Base-by-base conservation (phyloP, 2,113 vertebrate genomes). In the Hypocryptadius cinnamomeus region DNA sequence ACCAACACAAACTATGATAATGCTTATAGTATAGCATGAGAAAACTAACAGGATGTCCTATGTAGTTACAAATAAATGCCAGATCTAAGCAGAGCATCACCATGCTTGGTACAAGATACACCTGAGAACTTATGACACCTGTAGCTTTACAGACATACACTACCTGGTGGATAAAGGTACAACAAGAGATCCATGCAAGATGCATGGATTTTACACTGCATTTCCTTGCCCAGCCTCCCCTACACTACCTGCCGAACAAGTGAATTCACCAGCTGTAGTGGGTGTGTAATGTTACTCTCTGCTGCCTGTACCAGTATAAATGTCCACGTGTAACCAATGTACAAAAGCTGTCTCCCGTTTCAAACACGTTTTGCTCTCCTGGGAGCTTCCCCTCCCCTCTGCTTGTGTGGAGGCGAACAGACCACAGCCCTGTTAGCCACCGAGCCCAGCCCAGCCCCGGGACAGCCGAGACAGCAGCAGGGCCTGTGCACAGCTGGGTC, bases 361-460 rank as follows among this genome's bases (percentile, higher is more conserved):
- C 54, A 65, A 37, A 35, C 30, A 24, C 0, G 0, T 48, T 71
- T 64, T 73, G 27, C 45, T 57, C 31, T 51, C 45, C 16, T 30
- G 48, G 23, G 44, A 79, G 30, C 15, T 33, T 31, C 13, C 28
- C 33, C 40, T 74, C 28, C 73, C 31, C 33, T 73, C 44, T 61
- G 61, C 31, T 30, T 27, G 53, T 2, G 8, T 50, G 11, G 30
- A 33, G 35, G 35, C 0, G 5, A 73, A 30, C 7, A 4, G 37
- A 37, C 8, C 31, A 7, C 2, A 54, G 59, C 14, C 10, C 37
- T 11, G 35, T 4, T 23, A 8, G 5, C 59, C 59, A 8, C 3
- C 0, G 3, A 69, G 53, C 20, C 37, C 79, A 24, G 54, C 31
- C 15, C 3, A 1, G 23, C 48, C 3, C 47, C 2, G 0, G 10